Conservation (phyloP, 2,797 vertebrate species). For the Nothura maculosa region DNA sequence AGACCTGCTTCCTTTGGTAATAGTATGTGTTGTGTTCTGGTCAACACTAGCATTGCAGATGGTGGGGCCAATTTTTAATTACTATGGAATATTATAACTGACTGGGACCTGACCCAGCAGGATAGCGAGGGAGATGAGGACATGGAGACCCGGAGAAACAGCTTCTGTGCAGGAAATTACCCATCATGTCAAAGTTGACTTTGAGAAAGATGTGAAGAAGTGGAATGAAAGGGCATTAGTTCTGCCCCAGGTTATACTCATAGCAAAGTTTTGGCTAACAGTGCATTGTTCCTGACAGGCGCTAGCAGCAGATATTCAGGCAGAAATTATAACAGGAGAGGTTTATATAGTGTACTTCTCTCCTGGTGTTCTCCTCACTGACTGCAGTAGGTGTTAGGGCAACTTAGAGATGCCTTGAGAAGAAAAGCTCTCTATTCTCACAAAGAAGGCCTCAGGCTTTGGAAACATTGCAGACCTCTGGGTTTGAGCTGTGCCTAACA, state of each 20-base stretch:
- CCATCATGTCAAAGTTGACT: neutral
- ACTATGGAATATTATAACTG: neutral
- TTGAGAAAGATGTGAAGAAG: neutral
- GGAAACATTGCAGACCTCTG: neutral
- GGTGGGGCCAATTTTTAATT: neutral
- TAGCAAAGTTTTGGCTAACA: neutral
- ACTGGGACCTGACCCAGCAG: neutral
- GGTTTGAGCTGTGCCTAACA: neutral
- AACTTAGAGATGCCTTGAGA: neutral
- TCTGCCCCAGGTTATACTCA: neutral
- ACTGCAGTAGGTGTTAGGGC: fast-evolving
- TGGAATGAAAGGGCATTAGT: neutral
- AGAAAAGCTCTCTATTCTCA: neutral
- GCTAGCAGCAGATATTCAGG: neutral
- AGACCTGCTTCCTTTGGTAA: too few relatives aligned
- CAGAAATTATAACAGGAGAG: neutral
- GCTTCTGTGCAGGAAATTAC: neutral
- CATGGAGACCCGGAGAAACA: neutral
- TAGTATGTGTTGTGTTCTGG: neutral
- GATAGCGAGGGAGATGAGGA: neutral
- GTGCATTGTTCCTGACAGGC: neutral
- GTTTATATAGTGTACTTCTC: neutral
- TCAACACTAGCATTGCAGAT: neutral
- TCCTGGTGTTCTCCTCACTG: neutral
- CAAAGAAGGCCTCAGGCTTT: neutral